These are phyloP conservation scores for Actinemys pallida DNA, from an alignment of 2,113 vertebrate genomes.

Conservation along the genomic window DNA sequence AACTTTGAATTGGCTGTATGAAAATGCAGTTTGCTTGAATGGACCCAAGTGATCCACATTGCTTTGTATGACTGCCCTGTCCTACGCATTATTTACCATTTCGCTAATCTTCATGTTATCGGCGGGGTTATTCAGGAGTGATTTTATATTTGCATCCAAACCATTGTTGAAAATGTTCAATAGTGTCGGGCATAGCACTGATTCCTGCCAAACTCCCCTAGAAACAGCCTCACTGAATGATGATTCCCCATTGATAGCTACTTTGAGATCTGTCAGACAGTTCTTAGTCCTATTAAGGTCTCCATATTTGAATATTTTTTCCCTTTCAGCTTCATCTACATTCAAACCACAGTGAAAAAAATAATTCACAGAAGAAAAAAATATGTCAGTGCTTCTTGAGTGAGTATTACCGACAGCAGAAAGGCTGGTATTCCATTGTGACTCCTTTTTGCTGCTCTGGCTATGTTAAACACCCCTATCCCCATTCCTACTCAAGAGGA, in stretches of 20 bases:
- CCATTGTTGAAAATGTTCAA: conserved; percentile 9
- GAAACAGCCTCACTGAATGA: neutral
- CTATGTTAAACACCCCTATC: conserved; percentile 19
- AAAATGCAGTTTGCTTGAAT: neutral
- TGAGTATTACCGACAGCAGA: conserved; percentile 43
- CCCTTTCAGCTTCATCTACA: conserved; percentile 44
- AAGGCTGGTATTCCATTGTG: conserved; percentile 16
- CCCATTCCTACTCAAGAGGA: neutral
- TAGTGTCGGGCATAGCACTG: neutral
- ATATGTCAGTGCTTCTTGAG: neutral
- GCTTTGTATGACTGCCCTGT: neutral
- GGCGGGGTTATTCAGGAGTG: neutral
- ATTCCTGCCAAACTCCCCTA: neutral
- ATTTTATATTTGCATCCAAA: neutral
- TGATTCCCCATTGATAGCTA: neutral
- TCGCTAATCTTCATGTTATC: neutral
- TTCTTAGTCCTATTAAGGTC: neutral
- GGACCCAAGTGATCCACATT: neutral
- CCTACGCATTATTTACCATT: neutral
- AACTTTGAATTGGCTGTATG: neutral
- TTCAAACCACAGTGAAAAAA: conserved; percentile 54
- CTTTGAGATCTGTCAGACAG: neutral
- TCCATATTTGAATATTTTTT: neutral
- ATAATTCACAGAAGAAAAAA: conserved; percentile 62
- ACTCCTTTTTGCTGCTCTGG: neutral